These are phyloP conservation scores for Stigmatopora argus DNA, from an alignment of 2,113 vertebrate genomes.

Conservation along the genomic window DNA sequence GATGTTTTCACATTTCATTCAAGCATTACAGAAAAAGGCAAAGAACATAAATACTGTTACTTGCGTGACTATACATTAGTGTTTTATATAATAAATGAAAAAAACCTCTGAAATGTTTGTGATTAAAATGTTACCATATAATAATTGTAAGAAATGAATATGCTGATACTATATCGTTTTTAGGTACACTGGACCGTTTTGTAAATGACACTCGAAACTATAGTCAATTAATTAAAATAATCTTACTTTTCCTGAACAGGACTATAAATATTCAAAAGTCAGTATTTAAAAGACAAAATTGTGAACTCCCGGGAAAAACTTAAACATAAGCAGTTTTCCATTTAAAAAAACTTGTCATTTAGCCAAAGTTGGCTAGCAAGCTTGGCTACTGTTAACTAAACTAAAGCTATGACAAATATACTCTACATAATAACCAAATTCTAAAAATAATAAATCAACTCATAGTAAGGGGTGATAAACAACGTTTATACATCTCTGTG, in stretches of 20 bases:
- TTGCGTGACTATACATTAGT: neutral
- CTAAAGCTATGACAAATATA: constrained; percentile 19
- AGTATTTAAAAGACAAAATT: constrained; percentile 4
- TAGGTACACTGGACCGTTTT: neutral
- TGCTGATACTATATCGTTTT: neutral
- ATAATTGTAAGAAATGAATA: neutral
- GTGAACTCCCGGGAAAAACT: constrained; percentile 21
- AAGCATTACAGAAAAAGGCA: neutral
- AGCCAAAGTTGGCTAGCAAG: constrained; percentile 53
- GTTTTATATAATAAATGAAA: neutral
- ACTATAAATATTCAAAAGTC: too few species aligned
- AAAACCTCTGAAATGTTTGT: neutral
- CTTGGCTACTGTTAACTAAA: constrained; percentile 39
- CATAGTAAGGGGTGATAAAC: rapidly evolving
- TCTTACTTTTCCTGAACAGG: too few species aligned
- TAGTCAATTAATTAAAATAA: neutral
- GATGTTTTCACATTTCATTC: neutral
- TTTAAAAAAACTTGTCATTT: constrained; percentile 27
- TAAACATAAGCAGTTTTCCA: neutral
- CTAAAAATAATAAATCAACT: neutral
- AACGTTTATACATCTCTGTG: too few species aligned
- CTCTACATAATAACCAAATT: neutral
- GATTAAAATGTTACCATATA: neutral
- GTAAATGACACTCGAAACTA: neutral
- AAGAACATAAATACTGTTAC: neutral